Evolutionary conservation across 2,113 vertebrate genomes (phyloP), one percentile per base, ranked within the genome.

Genomic region (Centropristis striata): DNA sequence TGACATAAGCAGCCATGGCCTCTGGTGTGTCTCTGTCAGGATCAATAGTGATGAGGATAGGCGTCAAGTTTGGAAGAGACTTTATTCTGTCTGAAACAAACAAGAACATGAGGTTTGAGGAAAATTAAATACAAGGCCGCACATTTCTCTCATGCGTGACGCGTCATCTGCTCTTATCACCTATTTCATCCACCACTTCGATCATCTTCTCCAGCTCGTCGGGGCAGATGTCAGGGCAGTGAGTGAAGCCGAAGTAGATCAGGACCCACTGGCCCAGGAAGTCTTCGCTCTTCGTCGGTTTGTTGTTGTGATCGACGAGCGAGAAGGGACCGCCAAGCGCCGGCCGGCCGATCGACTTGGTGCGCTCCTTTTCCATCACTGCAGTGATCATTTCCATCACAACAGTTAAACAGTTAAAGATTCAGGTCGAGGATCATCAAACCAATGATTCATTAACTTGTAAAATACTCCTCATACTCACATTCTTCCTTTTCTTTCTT

Each of bases 181-280:
- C 97, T 44, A 99, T 96, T 90, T 96, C 96, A 25, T 99, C 95
- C 51, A 99, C 97, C 10, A 96, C 98, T 71, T 95, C 87, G 5
- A 99, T 95, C 98, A 99, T 99, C 71, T 99, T 99, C 92, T 99
- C 98, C 8, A 99, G 80, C 60, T 99, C 98, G 44, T 99, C 98
- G 0, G 98, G 98, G 87, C 98, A 99, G 90, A 99, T 95, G 88
- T 99, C 98, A 5, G 98, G 98, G 81, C 98, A 99, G 92, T 99
- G 98, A 0, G 97, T 99, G 86, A 99, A 99, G 11, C 98, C 98
- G 0, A 99, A 99, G 79, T 99, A 99, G 90, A 99, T 90, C 76
- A 99, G 93, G 21, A 99, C 88, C 98, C 98, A 99, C 72, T 96
- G 96, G 69, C 97, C 97, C 0, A 97, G 32, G 91, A 96, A 99